Conservation (phyloP, 2,888 invertebrate species). For the Globia sparganii region DNA sequence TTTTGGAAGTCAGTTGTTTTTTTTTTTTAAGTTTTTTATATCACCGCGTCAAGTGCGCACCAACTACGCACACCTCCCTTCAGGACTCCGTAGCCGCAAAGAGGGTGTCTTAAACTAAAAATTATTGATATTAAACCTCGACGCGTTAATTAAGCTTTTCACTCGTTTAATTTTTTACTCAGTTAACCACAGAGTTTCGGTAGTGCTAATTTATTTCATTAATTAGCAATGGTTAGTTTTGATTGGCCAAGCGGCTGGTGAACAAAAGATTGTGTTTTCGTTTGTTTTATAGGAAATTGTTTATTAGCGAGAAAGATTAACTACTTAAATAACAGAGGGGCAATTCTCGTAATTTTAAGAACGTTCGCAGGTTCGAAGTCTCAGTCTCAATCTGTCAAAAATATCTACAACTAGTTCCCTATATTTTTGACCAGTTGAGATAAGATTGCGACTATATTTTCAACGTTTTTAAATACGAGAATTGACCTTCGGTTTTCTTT, state of each 20-base stretch:
- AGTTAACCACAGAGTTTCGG: conserved; percentile 79
- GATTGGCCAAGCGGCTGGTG: conserved; percentile 74
- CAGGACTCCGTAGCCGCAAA: conserved; percentile 67
- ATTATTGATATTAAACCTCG: conserved; percentile 87
- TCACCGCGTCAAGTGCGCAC: conserved; percentile 57
- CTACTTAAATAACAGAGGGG: background rate
- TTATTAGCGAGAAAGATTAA: background rate
- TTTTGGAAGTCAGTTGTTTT: no score
- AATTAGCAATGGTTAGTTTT: conserved; percentile 86
- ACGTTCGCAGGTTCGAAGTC: no score
- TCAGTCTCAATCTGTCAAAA: no score
- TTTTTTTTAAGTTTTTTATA: no score
- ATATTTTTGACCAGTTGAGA: no score
- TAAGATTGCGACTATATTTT: no score
- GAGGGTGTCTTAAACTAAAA: conserved; percentile 89
- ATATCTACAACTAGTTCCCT: no score
- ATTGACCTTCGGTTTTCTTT: no score
- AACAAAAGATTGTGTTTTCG: conserved; percentile 39
- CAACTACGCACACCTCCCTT: conserved; percentile 57
- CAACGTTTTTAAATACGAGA: no score
- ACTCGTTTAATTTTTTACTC: conserved; percentile 87
- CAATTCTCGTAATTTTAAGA: no score
- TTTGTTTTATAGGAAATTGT: background rate
- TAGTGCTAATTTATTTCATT: conserved; percentile 85
- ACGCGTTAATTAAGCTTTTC: conserved; percentile 88